These are phyloP conservation scores for Macaca mulatta DNA, from an alignment of 2,113 vertebrate species.

Conservation along the genomic window DNA sequence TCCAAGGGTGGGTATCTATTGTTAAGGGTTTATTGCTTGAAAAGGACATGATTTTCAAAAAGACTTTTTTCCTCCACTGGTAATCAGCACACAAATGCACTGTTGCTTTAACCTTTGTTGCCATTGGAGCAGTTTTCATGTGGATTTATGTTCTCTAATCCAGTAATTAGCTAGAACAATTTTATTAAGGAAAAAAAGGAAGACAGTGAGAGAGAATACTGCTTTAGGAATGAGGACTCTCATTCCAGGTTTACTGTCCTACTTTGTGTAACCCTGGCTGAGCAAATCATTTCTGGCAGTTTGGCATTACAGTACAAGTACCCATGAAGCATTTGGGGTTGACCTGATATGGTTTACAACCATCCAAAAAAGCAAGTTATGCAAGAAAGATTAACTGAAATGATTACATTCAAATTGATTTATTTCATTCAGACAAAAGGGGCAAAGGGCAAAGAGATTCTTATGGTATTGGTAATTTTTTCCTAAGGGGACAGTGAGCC, in stretches of 20 bases:
- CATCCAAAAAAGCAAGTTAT: not conserved
- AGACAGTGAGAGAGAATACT: not conserved
- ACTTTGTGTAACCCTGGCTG: not conserved
- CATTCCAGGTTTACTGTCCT: not conserved
- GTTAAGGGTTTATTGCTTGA: conserved; percentile 33
- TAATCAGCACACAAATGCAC: conserved; percentile 46
- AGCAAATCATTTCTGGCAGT: not conserved
- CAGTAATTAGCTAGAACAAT: conserved; percentile 44
- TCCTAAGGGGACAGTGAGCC: not conserved
- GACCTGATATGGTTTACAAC: not conserved
- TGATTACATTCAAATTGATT: conserved; percentile 11
- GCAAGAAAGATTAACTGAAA: not conserved
- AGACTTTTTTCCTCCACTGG: conserved; percentile 22
- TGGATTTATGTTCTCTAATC: not conserved
- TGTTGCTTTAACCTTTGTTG: conserved; percentile 21
- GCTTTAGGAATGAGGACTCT: not conserved
- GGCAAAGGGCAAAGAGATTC: not conserved
- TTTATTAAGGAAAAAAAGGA: not conserved
- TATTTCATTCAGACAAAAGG: not conserved
- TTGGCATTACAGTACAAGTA: not conserved
- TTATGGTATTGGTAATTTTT: not conserved
- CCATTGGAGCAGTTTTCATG: conserved; percentile 17
- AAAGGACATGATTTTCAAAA: conserved; percentile 46
- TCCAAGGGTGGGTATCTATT: conserved; percentile 54
- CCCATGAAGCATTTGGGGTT: not conserved